Conservation (phyloP, 30 jellyfish, hydroid and myxozoan genomes). For the Sanderia malayensis region DNA sequence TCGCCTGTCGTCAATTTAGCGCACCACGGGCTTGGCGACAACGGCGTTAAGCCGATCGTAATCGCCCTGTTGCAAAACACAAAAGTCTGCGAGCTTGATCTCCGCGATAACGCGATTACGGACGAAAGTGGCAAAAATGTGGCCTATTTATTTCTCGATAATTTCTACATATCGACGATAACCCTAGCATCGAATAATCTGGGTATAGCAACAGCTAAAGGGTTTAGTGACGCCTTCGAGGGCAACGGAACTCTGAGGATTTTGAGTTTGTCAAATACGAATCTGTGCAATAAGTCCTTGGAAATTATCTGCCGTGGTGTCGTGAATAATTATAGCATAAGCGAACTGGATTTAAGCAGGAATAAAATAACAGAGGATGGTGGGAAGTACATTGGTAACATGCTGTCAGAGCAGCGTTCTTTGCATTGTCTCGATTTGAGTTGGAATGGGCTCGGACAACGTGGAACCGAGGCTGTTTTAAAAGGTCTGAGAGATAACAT, state of each 20-base stretch:
- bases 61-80: conserved; percentile 55
- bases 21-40: conserved; percentile 57
- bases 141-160: conserved; percentile 41
- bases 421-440: conserved; percentile 38
- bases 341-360: conserved; percentile 30
- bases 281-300: conserved; percentile 31
- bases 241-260: conserved; percentile 47
- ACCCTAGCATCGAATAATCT: conserved; percentile 29
- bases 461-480: conserved; percentile 49
- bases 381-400: conserved; percentile 39
- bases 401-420: conserved; percentile 62
- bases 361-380: conserved; percentile 41
- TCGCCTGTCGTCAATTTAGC: conserved; percentile 40
- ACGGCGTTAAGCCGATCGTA: conserved; percentile 49
- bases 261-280: conserved; percentile 34
- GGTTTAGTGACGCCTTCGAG: conserved; percentile 39
- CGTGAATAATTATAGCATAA: conserved; percentile 29
- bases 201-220: conserved; percentile 44
- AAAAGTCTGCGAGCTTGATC: conserved; percentile 39
- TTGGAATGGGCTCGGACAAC: conserved; percentile 60
- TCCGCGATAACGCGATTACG: conserved; percentile 44
- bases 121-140: conserved; percentile 60
- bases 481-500: conserved; percentile 44
- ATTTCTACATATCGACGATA: conserved; percentile 35
- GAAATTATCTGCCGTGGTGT: conserved; percentile 39